Evolutionary conservation across 2,888 invertebrate genomes (phyloP), one percentile per base, ranked within the genome.

Genomic region (Ormyrus nitidulus): DNA sequence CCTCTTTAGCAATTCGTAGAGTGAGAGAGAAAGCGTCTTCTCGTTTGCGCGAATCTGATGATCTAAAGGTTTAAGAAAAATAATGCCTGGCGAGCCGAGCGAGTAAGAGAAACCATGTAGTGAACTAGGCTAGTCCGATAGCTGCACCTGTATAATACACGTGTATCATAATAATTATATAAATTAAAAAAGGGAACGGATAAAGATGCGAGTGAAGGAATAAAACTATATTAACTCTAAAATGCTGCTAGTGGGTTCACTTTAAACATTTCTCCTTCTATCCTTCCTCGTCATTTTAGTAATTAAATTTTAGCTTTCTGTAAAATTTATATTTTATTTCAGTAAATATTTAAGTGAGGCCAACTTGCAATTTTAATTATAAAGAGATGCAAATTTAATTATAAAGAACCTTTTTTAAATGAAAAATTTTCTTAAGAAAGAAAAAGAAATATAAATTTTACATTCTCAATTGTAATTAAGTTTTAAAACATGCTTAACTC

Each of bases 71-170:
- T 49, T 44, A 53, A 72, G 62, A 54, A 49, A 46, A 51, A 9
- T 56, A 49, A 75, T 70, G 56, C 68, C 62, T 74, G 74, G 2
- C 19, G 70, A 77, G 58, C 68, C 65, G 59, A 78, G 75, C 73
- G 73, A 74, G 72, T 44, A 61, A 73, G 49, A 53, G 70, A 76
- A 83, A 79, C 19, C 79, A 81, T 82, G 80, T 81, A 83, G 83
- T 83, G 82, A 82, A 82, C 79, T 82, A 83, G 83, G 81, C 81
- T 83, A 83, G 83, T 84, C 82, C 79, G 81, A 83, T 80, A 81
- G 83, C 83, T 82, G 81, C 83, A 83, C 82, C 77, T 83, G 80
- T 83, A 72, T 82, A 58, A 80, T 82, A 82, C 80, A 80, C 80
- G 75, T 82, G 82, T 82, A 80, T 69, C 7, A 82, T 82, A 82